Percentiles rank a stretch among this genome's conserved stretches.
phyloP scores from a whole-genome alignment of 2,888 invertebrate species.

The Boloria selene region DNA sequence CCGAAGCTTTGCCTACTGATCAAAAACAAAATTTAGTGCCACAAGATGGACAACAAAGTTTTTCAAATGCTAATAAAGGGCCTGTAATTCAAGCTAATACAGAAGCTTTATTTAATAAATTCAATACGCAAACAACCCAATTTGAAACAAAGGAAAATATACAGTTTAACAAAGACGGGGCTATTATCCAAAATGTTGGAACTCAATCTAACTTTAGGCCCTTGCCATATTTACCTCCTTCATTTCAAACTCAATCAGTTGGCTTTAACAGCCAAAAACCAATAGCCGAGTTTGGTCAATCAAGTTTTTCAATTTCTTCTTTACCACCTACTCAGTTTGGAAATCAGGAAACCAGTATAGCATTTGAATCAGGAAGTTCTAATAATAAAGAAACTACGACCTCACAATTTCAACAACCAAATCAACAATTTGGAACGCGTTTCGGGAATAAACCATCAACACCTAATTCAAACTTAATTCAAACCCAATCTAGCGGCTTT shows the following conservation, averaged over 20 bases:
- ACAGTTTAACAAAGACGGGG: background rate
- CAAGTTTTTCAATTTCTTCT: constrained; percentile 6
- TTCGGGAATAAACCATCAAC: constrained; percentile 5
- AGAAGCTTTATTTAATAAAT: background rate
- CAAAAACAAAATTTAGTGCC: background rate
- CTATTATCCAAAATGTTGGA: background rate
- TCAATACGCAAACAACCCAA: background rate
- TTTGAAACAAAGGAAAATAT: background rate
- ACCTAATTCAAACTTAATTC: background rate
- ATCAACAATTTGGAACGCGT: constrained; percentile 15
- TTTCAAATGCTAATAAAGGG: background rate
- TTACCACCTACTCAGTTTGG: constrained; percentile 9
- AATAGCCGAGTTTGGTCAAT: background rate
- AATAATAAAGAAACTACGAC: constrained; percentile 13
- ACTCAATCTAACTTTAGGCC: constrained; percentile 5
- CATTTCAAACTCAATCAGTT: constrained; percentile 5
- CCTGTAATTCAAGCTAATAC: background rate
- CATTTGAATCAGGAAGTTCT: constrained; percentile 1
- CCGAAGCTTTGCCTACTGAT: constrained; percentile 48
- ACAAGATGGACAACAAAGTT: background rate
- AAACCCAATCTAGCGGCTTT: background rate
- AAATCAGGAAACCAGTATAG: background rate
- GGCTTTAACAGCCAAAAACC: constrained; percentile 3
- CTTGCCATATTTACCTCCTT: constrained; percentile 1
- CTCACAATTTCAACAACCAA: constrained; percentile 10